These are phyloP conservation scores for Trissoscelio sp. DNA, from an alignment of 2,888 invertebrate species.

Conservation along the genomic window DNA sequence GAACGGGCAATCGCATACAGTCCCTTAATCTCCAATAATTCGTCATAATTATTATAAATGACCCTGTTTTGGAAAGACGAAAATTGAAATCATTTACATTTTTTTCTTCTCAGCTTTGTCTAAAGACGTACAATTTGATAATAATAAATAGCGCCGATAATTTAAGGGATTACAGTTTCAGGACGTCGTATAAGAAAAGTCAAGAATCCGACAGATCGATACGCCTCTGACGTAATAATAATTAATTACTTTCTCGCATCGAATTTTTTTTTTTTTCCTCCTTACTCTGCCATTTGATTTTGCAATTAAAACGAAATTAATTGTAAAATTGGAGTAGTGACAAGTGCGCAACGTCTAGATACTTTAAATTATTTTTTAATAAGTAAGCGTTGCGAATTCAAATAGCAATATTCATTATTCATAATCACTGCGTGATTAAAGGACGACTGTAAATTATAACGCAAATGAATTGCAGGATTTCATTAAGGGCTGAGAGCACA, in stretches of 20 bases:
- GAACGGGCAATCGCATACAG: neutral
- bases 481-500: too few species aligned
- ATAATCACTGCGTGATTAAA: too few species aligned
- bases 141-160: slow-evolving; percentile 28
- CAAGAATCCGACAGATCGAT: slow-evolving; percentile 16
- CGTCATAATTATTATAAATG: slow-evolving; percentile 7
- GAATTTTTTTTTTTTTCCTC: neutral
- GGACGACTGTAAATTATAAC: too few species aligned
- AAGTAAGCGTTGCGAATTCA: too few species aligned
- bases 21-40: slow-evolving; percentile 18
- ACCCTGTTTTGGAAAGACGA: neutral
- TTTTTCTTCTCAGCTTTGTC: too few species aligned
- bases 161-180: slow-evolving; percentile 13
- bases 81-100: slow-evolving; percentile 25
- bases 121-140: slow-evolving; percentile 10
- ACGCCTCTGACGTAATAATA: neutral
- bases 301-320: neutral
- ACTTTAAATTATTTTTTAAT: too few species aligned
- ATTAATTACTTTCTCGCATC: neutral
- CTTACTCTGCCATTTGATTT: neutral
- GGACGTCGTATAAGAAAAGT: neutral
- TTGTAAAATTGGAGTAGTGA: neutral
- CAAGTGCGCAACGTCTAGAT: neutral
- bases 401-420: too few species aligned
- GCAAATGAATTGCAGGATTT: too few species aligned